Conservation (phyloP, 2,113 vertebrate genomes). For the Lonchura striata region DNA sequence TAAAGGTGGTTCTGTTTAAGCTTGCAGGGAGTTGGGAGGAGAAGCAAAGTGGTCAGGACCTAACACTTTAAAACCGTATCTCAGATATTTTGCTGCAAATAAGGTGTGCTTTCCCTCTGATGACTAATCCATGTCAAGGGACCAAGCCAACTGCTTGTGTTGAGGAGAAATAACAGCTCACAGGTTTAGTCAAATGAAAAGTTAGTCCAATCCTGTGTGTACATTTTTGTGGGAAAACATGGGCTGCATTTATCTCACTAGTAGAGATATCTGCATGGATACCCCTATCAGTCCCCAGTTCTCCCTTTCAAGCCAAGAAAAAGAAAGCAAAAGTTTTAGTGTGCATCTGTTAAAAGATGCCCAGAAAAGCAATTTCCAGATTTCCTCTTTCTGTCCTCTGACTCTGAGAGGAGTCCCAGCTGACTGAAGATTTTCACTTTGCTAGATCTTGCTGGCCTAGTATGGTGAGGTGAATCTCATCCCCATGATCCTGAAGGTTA, state of each 20-base stretch:
- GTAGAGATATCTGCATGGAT: not conserved
- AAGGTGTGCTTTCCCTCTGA: accelerated
- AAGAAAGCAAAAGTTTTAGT: not conserved
- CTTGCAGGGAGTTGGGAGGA: accelerated
- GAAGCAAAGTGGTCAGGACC: not conserved
- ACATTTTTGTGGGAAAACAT: not conserved
- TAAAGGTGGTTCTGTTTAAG: not conserved
- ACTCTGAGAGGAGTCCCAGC: accelerated
- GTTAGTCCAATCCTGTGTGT: not conserved
- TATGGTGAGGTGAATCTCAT: not conserved
- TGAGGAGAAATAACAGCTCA: not conserved
- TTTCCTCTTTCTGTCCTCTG: not conserved
- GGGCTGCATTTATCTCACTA: not conserved
- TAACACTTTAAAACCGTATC: not conserved
- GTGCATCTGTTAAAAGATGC: accelerated
- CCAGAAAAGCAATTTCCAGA: not conserved
- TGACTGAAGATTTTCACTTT: not conserved
- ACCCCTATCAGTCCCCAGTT: not conserved
- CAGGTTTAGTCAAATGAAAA: not conserved
- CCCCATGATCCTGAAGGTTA: not conserved
- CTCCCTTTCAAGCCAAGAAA: not conserved
- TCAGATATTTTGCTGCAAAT: not conserved
- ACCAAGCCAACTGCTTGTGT: not conserved
- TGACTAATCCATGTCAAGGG: not conserved
- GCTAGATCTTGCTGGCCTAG: not conserved